Evolutionary conservation across 2,797 vertebrate genomes (phyloP).

Genomic region (Diplodus puntazzo): DNA sequence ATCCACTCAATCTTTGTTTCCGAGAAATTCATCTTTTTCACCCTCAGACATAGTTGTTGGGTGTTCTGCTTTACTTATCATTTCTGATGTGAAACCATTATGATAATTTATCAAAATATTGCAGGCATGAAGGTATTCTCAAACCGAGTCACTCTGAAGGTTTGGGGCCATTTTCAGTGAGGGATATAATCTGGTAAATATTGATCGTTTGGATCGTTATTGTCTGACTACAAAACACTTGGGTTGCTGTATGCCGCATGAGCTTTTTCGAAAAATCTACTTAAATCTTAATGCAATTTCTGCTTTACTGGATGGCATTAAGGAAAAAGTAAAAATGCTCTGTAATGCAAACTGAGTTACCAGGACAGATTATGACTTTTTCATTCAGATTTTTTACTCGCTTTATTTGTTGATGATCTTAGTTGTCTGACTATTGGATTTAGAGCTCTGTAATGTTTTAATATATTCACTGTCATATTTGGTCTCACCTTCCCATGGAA

Average conservation of each 20-base stretch:
- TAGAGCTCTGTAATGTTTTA: background rate
- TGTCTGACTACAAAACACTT: conserved; percentile 7
- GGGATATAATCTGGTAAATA: conserved; percentile 21
- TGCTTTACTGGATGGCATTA: background rate
- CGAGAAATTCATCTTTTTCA: conserved; percentile 7
- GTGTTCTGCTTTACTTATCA: background rate
- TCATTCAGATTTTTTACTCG: background rate
- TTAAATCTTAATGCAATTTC: background rate
- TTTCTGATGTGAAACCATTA: conserved; percentile 5
- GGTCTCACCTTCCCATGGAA: no score
- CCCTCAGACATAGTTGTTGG: background rate
- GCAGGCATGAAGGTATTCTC: background rate
- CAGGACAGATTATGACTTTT: background rate
- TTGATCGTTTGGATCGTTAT: conserved; percentile 20
- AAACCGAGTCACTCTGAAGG: conserved; percentile 20
- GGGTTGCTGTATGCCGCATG: background rate
- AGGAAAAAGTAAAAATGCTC: background rate
- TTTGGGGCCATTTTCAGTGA: conserved; percentile 7
- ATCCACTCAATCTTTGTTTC: background rate
- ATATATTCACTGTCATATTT: background rate
- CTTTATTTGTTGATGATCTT: background rate
- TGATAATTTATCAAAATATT: conserved; percentile 1
- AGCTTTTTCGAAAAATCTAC: background rate
- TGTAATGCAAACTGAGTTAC: background rate
- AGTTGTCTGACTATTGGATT: background rate